Percentiles rank a stretch among this genome's conserved stretches.
These are phyloP conservation scores for Teleogryllus occipitalis DNA, from an alignment of 1,140 invertebrate genomes.

Conservation along the genomic window DNA sequence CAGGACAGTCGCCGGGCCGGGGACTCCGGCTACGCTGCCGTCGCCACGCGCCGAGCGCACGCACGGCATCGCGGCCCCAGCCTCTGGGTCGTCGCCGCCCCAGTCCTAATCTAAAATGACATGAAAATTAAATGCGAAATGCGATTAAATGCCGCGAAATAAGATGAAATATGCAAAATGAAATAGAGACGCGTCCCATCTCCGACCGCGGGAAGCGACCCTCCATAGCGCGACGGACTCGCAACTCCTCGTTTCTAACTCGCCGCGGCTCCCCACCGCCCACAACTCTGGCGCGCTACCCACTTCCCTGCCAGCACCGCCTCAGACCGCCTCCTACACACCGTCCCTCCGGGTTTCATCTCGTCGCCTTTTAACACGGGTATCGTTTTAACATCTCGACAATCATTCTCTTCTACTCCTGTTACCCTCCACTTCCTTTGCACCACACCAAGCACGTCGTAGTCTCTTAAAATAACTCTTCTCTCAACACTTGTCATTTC, in stretches of 20 bases:
- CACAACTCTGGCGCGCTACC: too few species aligned
- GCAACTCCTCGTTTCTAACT: background rate
- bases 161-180: slow-evolving; percentile 5
- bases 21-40: background rate
- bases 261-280: too few species aligned
- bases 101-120: background rate
- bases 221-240: background rate
- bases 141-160: background rate
- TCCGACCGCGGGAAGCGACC: background rate
- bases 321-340: too few species aligned
- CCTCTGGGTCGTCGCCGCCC: background rate
- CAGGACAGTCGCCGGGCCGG: background rate
- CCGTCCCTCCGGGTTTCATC: too few species aligned
- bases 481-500: too few species aligned
- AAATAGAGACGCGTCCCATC: background rate
- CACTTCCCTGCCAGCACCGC: too few species aligned
- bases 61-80: background rate
- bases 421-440: too few species aligned
- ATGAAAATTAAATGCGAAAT: background rate
- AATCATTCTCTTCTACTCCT: too few species aligned
- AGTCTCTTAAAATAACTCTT: too few species aligned
- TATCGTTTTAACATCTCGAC: too few species aligned
- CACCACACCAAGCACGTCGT: too few species aligned
- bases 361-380: too few species aligned
- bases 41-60: background rate